Evolutionary conservation across 2,797 vertebrate species (phyloP).

Genomic region (Sorex maritimensis): DNA sequence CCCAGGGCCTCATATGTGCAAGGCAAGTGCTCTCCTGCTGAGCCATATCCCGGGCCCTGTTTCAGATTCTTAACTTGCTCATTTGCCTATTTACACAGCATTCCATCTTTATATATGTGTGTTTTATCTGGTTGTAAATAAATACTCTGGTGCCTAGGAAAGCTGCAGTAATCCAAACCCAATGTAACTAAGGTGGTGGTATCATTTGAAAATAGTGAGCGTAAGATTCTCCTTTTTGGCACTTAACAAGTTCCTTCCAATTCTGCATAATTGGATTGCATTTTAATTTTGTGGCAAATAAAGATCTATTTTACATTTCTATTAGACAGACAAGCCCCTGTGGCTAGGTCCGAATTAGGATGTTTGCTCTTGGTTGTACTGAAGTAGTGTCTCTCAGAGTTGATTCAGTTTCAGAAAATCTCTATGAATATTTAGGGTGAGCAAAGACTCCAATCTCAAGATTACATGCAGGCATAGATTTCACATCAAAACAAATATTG

Average conservation of each 20-base stretch:
- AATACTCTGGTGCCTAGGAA: conserved; percentile 28
- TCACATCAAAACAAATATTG: conserved; percentile 36
- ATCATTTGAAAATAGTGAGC: conserved; percentile 78
- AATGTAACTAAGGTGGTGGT: conserved; percentile 46
- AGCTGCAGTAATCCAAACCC: conserved; percentile 51
- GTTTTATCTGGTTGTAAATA: conserved; percentile 60
- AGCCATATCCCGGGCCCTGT: no score
- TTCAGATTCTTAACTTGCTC: conserved; percentile 24
- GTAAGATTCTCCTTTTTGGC: conserved; percentile 44
- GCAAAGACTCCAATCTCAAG: background rate
- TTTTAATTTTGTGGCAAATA: conserved; percentile 81
- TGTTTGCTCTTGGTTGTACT: conserved; percentile 47
- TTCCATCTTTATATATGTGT: background rate
- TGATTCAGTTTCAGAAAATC: conserved; percentile 29
- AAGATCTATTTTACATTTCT: conserved; percentile 80
- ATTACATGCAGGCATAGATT: background rate
- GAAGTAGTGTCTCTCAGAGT: conserved; percentile 34
- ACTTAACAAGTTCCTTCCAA: conserved; percentile 73
- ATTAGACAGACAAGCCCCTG: conserved; percentile 70
- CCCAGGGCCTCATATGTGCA: background rate
- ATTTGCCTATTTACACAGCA: conserved; percentile 61
- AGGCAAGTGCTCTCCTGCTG: background rate
- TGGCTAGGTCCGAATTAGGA: conserved; percentile 66
- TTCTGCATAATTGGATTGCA: conserved; percentile 77
- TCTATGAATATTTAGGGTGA: conserved; percentile 12